These are phyloP conservation scores for Gavialis gangeticus DNA, from an alignment of 2,113 vertebrate species.

Conservation along the genomic window DNA sequence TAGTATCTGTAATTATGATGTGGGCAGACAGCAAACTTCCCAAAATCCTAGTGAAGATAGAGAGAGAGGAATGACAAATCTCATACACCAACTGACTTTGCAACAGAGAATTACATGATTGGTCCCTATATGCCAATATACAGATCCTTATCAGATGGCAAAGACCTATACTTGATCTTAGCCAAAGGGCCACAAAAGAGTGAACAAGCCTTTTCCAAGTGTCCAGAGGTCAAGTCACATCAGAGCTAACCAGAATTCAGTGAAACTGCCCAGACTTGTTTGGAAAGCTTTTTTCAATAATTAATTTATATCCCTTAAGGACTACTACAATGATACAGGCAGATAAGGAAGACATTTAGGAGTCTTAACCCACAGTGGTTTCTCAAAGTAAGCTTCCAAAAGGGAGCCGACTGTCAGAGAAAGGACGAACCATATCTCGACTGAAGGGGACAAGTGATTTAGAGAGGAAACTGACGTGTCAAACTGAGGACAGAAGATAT, in stretches of 20 bases:
- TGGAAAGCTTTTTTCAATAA: background rate
- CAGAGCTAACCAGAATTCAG: background rate
- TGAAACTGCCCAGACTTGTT: background rate
- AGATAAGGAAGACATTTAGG: background rate
- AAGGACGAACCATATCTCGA: background rate
- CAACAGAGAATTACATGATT: background rate
- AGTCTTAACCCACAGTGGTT: background rate
- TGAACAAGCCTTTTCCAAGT: background rate
- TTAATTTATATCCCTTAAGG: background rate
- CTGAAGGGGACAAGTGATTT: background rate
- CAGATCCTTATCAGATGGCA: background rate
- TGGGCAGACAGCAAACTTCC: slow-evolving; percentile 97
- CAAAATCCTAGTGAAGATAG: slow-evolving; percentile 84
- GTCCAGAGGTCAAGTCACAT: background rate
- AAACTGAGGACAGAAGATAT: no score
- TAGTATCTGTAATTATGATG: slow-evolving; percentile 93
- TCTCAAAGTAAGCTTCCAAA: background rate
- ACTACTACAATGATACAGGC: background rate
- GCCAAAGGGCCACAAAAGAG: background rate
- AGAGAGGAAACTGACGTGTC: background rate
- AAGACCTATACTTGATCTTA: background rate
- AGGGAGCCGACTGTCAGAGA: background rate
- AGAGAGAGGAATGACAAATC: background rate
- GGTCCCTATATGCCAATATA: background rate
- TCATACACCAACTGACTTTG: background rate